These are phyloP conservation scores for Acanthacorydalis orientalis DNA, from an alignment of 2,888 invertebrate genomes.

Conservation along the genomic window DNA sequence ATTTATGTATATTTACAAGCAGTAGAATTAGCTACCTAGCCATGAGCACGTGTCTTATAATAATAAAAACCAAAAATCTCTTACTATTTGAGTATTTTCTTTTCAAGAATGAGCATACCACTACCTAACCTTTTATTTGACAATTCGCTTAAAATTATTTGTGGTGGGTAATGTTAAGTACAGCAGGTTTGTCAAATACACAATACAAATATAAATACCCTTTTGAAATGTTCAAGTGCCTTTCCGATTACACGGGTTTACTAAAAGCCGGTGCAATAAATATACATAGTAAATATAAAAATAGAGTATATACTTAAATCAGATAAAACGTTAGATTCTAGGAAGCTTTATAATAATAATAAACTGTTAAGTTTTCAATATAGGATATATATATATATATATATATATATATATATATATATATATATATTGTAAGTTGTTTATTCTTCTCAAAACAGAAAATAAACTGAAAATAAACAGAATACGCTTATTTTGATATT, in stretches of 20 bases:
- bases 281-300: neutral
- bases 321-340: neutral
- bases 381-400: neutral
- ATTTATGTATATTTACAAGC: neutral
- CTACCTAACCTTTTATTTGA: neutral
- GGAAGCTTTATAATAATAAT: neutral
- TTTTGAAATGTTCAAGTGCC: too few relatives aligned
- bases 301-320: neutral
- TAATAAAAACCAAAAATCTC: neutral
- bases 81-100: neutral
- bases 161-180: neutral
- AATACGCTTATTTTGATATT: too few relatives aligned
- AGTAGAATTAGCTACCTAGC: too few relatives aligned
- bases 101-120: neutral
- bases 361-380: constrained; percentile 1
- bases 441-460: too few relatives aligned
- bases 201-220: too few relatives aligned
- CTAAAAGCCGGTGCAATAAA: too few relatives aligned
- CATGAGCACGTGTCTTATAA: too few relatives aligned
- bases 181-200: too few relatives aligned
- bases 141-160: neutral
- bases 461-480: too few relatives aligned
- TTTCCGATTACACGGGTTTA: too few relatives aligned
- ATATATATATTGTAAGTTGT: neutral
- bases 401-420: too few relatives aligned